Base-by-base conservation (phyloP, 2,888 invertebrate genomes). In the Pegoplata infirma region DNA sequence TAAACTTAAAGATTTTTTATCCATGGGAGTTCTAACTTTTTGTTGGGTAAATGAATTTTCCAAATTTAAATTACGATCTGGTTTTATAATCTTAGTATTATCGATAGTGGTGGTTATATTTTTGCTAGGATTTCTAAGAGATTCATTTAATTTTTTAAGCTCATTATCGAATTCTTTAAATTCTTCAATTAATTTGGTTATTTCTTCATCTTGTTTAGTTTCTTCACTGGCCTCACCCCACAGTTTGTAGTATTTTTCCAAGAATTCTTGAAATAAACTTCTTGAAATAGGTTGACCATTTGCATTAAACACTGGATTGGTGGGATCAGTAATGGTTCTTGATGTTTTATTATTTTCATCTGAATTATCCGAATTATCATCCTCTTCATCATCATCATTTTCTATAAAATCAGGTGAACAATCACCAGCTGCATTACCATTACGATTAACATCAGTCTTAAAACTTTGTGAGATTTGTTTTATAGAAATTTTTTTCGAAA, bases 261-360 rank as follows among this genome's bases (percentile, higher is more conserved):
- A 89, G 83, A 93, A 93, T 82, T 94, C 92, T 82, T 88, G 92
- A 86, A 94, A 95, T 0, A 95, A 90, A 5, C 92, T 92, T 80
- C 93, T 92, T 0, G 96, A 95, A 72, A 94, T 93, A 5, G 94
- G 93, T 56, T 93, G 91, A 0, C 95, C 95, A 81, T 95, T 94
- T 75, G 91, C 91, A 84, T 93, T 93, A 83, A 95, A 94, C 19
- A 95, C 92, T 0, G 96, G 96, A 90, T 93, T 94, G 76, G 91
- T 91, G 1, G 96, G 96, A 88, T 96, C 96, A 51, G 94, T 92
- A 66, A 96, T 94, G 0, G 95, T 95, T 85, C 93, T 92, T 25
- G 92, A 93, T 69, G 91, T 91, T 53, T 89, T 90, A 73, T 90
- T 90, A 21, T 87, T 80, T 8, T 88, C 80, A 36, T 87, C 78